phyloP scores from a whole-genome alignment of 1,140 invertebrate genomes.

The Drosophila tropicalis region DNA sequence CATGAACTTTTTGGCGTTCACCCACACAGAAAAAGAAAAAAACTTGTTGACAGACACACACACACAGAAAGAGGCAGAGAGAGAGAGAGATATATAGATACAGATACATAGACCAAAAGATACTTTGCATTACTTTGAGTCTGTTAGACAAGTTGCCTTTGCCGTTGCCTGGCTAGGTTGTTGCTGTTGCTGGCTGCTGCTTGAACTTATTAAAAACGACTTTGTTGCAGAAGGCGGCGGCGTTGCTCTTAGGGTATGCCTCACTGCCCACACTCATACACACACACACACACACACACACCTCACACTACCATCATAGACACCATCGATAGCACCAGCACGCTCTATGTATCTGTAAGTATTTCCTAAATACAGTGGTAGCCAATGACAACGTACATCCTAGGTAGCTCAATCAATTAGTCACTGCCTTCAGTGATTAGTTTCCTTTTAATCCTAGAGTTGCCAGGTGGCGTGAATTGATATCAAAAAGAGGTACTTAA shows the following conservation, averaged over 20 bases:
- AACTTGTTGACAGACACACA: slow-evolving; percentile 54
- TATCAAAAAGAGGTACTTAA: too few species aligned
- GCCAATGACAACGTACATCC: not conserved
- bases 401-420: not conserved
- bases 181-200: slow-evolving; percentile 45
- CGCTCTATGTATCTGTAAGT: slow-evolving; percentile 14
- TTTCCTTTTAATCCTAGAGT: not conserved
- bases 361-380: not conserved
- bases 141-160: slow-evolving; percentile 55
- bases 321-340: slow-evolving; percentile 23
- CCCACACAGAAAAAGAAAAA: slow-evolving; percentile 46
- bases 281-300: slow-evolving; percentile 41
- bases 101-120: slow-evolving; percentile 44
- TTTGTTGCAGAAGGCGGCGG: slow-evolving; percentile 52
- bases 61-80: slow-evolving; percentile 33
- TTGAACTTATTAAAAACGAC: slow-evolving; percentile 72
- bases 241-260: slow-evolving; percentile 38
- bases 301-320: slow-evolving; percentile 39
- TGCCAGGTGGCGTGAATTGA: too few species aligned
- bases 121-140: slow-evolving; percentile 65
- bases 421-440: not conserved
- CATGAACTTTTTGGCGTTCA: slow-evolving; percentile 71
- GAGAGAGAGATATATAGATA: slow-evolving; percentile 39
- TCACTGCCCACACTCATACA: slow-evolving; percentile 54
- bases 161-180: slow-evolving; percentile 19